Evolutionary conservation across 2,888 invertebrate species (phyloP).

Genomic region (Polyommatus iphigenia): DNA sequence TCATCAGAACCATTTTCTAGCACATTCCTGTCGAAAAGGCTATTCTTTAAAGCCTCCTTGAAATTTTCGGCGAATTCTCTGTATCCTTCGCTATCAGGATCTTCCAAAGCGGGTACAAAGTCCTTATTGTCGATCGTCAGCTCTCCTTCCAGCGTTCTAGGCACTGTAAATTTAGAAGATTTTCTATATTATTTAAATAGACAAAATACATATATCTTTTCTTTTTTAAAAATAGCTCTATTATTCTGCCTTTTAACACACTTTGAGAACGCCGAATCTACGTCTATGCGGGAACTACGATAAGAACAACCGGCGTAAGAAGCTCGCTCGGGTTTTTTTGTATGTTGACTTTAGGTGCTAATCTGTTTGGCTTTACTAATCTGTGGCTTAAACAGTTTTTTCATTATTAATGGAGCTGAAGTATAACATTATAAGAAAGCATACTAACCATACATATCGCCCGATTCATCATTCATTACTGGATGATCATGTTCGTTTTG

Average conservation of each 20-base stretch:
- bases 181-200: background rate
- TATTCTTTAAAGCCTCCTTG: constrained; percentile 81
- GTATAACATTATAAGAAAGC: background rate
- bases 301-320: no score
- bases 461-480: constrained; percentile 58
- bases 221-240: no score
- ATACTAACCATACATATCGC: constrained; percentile 80
- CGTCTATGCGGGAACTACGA: no score
- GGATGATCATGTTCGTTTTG: constrained; percentile 47
- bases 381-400: background rate
- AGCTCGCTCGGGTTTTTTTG: no score
- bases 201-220: no score
- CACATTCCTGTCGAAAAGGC: constrained; percentile 75
- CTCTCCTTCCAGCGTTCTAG: constrained; percentile 84
- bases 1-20: constrained; percentile 77
- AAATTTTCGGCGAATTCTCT: constrained; percentile 80
- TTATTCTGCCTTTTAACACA: no score
- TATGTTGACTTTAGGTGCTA: no score
- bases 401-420: background rate
- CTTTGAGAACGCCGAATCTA: no score
- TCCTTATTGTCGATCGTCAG: constrained; percentile 84
- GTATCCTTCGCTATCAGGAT: constrained; percentile 82
- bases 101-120: constrained; percentile 79
- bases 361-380: background rate
- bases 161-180: constrained; percentile 71